phyloP scores from a whole-genome alignment of 1,140 invertebrate genomes.

The Ganaspis sp. region DNA sequence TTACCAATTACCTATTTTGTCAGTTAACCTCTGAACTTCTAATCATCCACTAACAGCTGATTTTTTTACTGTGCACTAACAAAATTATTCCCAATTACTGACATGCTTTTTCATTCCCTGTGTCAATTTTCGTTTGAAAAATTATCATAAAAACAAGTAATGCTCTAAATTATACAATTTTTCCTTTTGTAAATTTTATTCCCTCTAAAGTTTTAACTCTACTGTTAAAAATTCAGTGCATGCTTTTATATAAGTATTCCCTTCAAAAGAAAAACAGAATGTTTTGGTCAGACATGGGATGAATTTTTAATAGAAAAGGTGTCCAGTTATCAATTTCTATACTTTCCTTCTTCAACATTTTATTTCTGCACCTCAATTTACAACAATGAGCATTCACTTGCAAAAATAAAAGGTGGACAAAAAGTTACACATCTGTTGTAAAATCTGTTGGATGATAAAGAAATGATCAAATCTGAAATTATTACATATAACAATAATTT shows the following conservation, averaged over 20 bases:
- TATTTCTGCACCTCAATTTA: not conserved
- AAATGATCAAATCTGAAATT: no score
- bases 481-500: no score
- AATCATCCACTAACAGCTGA: no score
- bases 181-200: not conserved
- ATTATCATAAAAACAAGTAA: not conserved
- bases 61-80: no score
- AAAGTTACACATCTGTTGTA: no score
- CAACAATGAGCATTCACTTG: no score
- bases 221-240: not conserved
- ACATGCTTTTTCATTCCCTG: no score
- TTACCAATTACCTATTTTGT: no score
- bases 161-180: not conserved
- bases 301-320: not conserved
- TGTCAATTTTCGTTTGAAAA: not conserved
- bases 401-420: no score
- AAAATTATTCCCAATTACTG: no score
- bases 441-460: no score
- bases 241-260: not conserved
- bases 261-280: not conserved
- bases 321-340: not conserved
- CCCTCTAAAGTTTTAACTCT: not conserved
- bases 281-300: not conserved
- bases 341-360: not conserved
- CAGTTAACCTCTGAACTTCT: no score